phyloP scores from a whole-genome alignment of 2,888 invertebrate species.

The Homarus gammarus region DNA sequence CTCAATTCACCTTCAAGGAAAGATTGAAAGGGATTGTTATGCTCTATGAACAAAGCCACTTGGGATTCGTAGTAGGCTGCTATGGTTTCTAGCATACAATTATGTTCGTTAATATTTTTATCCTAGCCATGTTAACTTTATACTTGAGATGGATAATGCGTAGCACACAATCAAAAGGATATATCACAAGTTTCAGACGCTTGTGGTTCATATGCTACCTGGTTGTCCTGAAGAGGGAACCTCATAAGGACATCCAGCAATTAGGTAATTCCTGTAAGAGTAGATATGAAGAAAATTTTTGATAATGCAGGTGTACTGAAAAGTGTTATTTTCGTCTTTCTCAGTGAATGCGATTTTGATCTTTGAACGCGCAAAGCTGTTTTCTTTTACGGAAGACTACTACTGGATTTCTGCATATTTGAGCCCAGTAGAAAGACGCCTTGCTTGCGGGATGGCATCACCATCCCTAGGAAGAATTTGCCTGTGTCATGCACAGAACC shows the following conservation, averaged over 20 bases:
- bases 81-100: background rate
- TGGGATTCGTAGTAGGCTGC: background rate
- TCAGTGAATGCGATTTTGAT: background rate
- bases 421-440: background rate
- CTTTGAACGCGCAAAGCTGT: background rate
- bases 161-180: slow-evolving; percentile 29
- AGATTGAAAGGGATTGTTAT: slow-evolving; percentile 28
- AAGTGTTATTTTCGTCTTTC: background rate
- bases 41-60: slow-evolving; percentile 6
- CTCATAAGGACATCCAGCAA: background rate
- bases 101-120: slow-evolving; percentile 17
- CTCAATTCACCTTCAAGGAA: slow-evolving; percentile 5
- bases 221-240: background rate
- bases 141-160: slow-evolving; percentile 13
- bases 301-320: background rate
- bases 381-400: background rate
- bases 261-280: background rate
- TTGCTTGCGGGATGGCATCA: background rate
- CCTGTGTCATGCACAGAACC: background rate
- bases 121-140: slow-evolving; percentile 18
- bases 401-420: background rate
- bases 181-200: slow-evolving; percentile 8
- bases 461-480: background rate
- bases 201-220: background rate
- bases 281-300: background rate